Conservation (phyloP, 1,140 invertebrate genomes). For the Cydia splendana region DNA sequence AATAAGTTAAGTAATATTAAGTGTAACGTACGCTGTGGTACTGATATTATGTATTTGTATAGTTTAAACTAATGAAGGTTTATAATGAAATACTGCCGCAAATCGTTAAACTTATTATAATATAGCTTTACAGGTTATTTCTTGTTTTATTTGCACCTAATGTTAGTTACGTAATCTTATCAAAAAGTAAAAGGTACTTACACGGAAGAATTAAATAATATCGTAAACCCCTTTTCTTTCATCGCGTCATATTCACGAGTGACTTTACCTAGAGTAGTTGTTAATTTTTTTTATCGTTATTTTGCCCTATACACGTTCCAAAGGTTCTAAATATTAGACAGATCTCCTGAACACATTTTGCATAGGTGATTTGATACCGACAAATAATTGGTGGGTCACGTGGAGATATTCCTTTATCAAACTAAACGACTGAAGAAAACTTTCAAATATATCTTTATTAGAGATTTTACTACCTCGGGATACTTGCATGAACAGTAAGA, state of each 20-base stretch:
- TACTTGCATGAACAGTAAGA: slow-evolving; percentile 33
- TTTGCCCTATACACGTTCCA: slow-evolving; percentile 1
- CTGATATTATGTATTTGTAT: slow-evolving; percentile 21
- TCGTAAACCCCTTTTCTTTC: background rate
- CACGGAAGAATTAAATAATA: background rate
- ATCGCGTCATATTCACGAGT: background rate
- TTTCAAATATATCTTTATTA: slow-evolving; percentile 26
- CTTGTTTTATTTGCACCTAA: slow-evolving; percentile 6
- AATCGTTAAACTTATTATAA: slow-evolving; percentile 29
- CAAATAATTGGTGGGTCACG: background rate
- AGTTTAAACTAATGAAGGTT: slow-evolving; percentile 21
- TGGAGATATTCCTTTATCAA: background rate
- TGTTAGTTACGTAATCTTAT: background rate
- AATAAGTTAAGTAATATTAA: slow-evolving; percentile 30
- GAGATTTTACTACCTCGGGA: slow-evolving; percentile 20
- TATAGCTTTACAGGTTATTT: slow-evolving; percentile 11
- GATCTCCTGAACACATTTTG: background rate
- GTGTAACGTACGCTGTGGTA: slow-evolving; percentile 25
- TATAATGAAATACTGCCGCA: slow-evolving; percentile 7
- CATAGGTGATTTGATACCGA: background rate
- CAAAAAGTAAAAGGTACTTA: background rate
- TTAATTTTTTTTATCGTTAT: background rate
- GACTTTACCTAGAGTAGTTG: background rate
- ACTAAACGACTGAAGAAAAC: slow-evolving; percentile 19
- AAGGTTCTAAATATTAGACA: background rate